These are phyloP conservation scores for Drosophila stalkeri DNA, from an alignment of 2,888 invertebrate species.

Conservation along the genomic window DNA sequence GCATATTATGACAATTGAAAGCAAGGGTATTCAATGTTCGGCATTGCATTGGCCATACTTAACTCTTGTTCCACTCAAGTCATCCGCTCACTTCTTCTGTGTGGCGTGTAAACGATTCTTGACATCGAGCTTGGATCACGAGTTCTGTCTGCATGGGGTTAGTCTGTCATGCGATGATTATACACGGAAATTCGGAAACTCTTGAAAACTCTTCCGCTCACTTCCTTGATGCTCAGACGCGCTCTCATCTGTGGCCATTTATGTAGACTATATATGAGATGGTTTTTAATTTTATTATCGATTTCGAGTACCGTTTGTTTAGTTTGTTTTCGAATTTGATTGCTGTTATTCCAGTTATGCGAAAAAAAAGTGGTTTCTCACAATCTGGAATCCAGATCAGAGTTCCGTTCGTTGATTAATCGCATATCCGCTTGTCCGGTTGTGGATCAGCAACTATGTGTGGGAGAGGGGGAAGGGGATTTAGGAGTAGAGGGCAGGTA, in stretches of 20 bases:
- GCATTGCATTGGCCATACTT: background rate
- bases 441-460: background rate
- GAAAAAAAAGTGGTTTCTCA: conserved; percentile 58
- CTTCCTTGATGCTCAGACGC: conserved; percentile 45
- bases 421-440: conserved; percentile 39
- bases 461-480: background rate
- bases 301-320: conserved; percentile 37
- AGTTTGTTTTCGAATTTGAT: conserved; percentile 25
- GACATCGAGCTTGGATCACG: conserved; percentile 6
- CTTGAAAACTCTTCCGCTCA: conserved; percentile 36
- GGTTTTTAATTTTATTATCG: background rate
- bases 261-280: background rate
- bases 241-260: background rate
- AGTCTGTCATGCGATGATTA: conserved; percentile 25
- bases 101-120: conserved; percentile 26
- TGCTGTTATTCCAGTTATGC: conserved; percentile 53
- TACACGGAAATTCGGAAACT: conserved; percentile 67
- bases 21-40: conserved; percentile 17
- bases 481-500: background rate
- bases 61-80: background rate
- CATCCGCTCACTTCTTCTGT: conserved; percentile 35
- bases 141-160: conserved; percentile 35
- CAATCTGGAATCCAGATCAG: conserved; percentile 34
- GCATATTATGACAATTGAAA: background rate
- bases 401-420: conserved; percentile 63